A percentile compares a stretch with the other conserved stretches of the same genome.
phyloP scores from a whole-genome alignment of 2,113 vertebrate genomes.

The Misgurnus mizolepis region DNA sequence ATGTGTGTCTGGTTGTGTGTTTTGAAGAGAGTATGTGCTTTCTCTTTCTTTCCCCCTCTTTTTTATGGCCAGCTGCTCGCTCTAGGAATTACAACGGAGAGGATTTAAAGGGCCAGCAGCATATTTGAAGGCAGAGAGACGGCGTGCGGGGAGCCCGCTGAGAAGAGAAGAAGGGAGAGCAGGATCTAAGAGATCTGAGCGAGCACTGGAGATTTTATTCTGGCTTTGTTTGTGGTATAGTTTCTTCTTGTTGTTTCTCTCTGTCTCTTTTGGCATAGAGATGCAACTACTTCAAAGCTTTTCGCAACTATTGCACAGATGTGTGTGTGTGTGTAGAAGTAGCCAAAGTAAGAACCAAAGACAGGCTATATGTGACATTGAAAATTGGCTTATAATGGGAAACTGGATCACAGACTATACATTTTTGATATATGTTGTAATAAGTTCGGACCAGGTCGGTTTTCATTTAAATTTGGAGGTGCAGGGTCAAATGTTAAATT shows the following conservation, averaged over 20 bases:
- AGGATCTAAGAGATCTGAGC: slow-evolving; percentile 21
- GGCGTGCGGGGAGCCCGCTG: slow-evolving; percentile 36
- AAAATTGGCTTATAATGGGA: background rate
- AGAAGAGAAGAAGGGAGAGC: slow-evolving; percentile 26
- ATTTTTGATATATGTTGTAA: too few species aligned
- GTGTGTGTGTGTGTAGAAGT: background rate
- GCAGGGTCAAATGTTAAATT: too few species aligned
- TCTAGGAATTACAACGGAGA: slow-evolving; percentile 56
- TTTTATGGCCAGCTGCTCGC: slow-evolving; percentile 55
- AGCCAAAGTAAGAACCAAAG: background rate
- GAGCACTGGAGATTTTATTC: slow-evolving; percentile 15
- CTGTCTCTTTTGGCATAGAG: background rate
- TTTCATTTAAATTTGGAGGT: too few species aligned
- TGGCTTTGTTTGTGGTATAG: slow-evolving; percentile 20
- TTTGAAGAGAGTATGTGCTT: slow-evolving; percentile 58
- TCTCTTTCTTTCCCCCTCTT: slow-evolving; percentile 41
- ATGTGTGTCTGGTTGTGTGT: slow-evolving; percentile 52
- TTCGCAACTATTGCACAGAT: background rate
- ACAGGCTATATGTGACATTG: background rate
- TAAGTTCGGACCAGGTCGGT: too few species aligned
- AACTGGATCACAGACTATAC: background rate
- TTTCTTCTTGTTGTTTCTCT: background rate
- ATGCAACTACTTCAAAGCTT: background rate
- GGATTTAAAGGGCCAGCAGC: slow-evolving; percentile 68
- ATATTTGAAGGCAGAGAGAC: slow-evolving; percentile 54